Evolutionary conservation across 2,888 invertebrate genomes (phyloP).

Genomic region (Bedellia somnulentella): DNA sequence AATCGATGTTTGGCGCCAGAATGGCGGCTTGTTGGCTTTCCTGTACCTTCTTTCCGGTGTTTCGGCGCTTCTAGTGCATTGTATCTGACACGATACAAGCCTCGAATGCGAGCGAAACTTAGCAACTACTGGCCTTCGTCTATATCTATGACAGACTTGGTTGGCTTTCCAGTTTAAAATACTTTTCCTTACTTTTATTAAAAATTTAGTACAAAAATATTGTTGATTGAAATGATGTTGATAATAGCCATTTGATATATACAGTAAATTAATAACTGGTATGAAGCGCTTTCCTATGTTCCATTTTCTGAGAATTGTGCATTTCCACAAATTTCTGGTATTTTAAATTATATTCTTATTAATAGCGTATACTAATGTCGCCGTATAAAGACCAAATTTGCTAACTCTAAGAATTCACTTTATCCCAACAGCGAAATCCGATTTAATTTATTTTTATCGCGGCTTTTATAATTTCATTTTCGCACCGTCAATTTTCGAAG

Average conservation of each 20-base stretch:
- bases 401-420: conserved; percentile 48
- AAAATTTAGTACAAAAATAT: no score
- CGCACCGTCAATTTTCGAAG: conserved; percentile 60
- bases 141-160: neutral
- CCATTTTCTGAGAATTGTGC: no score
- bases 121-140: no score
- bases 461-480: conserved; percentile 62
- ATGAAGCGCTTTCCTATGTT: no score
- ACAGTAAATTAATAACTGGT: no score
- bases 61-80: conserved; percentile 9
- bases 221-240: no score
- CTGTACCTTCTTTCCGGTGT: conserved; percentile 16
- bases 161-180: no score
- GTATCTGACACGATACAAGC: conserved; percentile 7
- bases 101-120: no score
- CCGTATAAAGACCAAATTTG: conserved; percentile 45
- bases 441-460: conserved; percentile 64
- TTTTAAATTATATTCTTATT: no score
- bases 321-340: no score
- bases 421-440: conserved; percentile 56
- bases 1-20: conserved; percentile 33
- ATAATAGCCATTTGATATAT: no score
- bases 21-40: conserved; percentile 16
- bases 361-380: conserved; percentile 53
- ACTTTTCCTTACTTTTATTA: no score